These are phyloP conservation scores for Athalia circularis DNA, from an alignment of 2,888 invertebrate species.

Conservation along the genomic window DNA sequence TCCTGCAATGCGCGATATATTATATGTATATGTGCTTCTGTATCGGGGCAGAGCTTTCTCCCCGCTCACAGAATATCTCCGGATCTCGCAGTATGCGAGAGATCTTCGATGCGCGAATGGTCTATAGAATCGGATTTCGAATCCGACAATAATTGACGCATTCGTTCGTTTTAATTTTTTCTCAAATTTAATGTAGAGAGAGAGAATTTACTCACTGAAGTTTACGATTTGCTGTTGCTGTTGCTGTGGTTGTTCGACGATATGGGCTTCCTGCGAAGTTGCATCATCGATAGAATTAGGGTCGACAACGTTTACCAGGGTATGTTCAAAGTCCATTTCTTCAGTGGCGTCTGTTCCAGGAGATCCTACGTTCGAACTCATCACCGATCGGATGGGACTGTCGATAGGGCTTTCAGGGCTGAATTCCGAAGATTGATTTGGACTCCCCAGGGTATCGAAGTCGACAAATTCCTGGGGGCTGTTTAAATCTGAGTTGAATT, in stretches of 20 bases:
- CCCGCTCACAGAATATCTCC: not conserved
- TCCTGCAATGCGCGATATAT: too few species aligned
- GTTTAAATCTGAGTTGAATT: slow-evolving; percentile 61
- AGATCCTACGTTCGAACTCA: slow-evolving; percentile 67
- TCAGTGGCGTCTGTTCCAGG: slow-evolving; percentile 62
- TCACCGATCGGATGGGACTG: slow-evolving; percentile 62
- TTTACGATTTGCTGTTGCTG: slow-evolving; percentile 50
- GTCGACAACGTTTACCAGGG: slow-evolving; percentile 63
- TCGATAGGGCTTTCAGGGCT: slow-evolving; percentile 61
- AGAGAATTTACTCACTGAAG: slow-evolving; percentile 48
- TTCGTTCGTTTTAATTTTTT: not conserved
- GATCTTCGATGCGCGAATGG: not conserved
- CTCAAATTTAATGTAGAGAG: not conserved
- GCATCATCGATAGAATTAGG: slow-evolving; percentile 53
- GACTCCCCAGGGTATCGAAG: slow-evolving; percentile 65
- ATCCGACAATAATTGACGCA: not conserved
- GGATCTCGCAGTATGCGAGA: not conserved
- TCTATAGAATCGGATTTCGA: too few species aligned
- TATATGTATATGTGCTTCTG: too few species aligned
- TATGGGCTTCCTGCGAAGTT: not conserved
- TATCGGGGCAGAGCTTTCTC: too few species aligned
- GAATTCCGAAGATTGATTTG: slow-evolving; percentile 63
- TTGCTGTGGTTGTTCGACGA: slow-evolving; percentile 15
- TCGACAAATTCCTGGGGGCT: slow-evolving; percentile 66
- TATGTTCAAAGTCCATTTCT: slow-evolving; percentile 64